phyloP scores from a whole-genome alignment of 2,797 vertebrate genomes.

The Pseudocheirus occidentalis region DNA sequence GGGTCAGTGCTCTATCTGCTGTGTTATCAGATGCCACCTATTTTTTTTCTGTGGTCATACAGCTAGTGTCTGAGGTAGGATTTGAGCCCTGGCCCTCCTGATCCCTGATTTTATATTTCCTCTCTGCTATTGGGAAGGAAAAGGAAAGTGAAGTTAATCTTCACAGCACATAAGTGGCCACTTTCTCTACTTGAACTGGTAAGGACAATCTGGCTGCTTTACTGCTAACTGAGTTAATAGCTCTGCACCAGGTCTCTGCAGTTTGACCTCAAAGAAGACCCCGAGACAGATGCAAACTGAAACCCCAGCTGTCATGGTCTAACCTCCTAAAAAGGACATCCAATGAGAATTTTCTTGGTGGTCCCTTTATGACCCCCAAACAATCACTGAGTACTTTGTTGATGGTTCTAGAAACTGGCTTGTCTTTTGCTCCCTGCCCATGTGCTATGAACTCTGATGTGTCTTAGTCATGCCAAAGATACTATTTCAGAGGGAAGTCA shows the following conservation, averaged over 20 bases:
- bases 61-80: background rate
- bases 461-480: background rate
- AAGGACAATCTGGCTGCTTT: background rate
- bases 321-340: background rate
- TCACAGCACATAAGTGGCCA: background rate
- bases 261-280: background rate
- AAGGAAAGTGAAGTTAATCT: background rate
- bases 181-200: background rate
- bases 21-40: background rate
- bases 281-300: background rate
- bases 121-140: background rate
- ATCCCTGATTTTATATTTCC: background rate
- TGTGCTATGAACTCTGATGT: background rate
- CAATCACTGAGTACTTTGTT: background rate
- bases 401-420: background rate
- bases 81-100: background rate
- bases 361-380: background rate
- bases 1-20: background rate
- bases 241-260: background rate
- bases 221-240: background rate
- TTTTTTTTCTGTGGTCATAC: background rate
- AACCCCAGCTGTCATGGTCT: background rate
- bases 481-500: background rate
- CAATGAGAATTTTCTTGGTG: background rate
- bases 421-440: background rate